Percentiles rank a stretch among this genome's conserved stretches.
Evolutionary conservation across 2,797 vertebrate species (phyloP).

Genomic region (Argyrosomus regius): DNA sequence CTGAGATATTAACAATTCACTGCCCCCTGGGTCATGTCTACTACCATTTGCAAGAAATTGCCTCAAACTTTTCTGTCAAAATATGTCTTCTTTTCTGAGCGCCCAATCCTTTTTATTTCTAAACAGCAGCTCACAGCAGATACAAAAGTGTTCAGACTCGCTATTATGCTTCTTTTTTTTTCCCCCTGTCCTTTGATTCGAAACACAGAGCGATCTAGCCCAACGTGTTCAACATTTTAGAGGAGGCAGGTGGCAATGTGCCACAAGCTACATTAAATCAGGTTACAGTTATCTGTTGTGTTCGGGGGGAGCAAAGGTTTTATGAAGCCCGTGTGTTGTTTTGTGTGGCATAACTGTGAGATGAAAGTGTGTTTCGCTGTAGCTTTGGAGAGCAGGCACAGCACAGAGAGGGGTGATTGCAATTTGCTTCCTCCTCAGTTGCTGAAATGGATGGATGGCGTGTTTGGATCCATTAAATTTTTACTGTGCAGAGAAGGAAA

Average conservation of each 20-base stretch:
- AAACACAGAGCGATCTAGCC: slow-evolving; percentile 16
- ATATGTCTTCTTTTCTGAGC: slow-evolving; percentile 16
- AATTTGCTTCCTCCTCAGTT: slow-evolving; percentile 61
- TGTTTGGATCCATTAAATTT: slow-evolving; percentile 72
- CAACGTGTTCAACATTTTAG: slow-evolving; percentile 27
- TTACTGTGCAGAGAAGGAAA: slow-evolving; percentile 57
- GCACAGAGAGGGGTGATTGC: slow-evolving; percentile 42
- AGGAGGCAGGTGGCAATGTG: slow-evolving; percentile 46
- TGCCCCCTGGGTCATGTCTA: slow-evolving; percentile 46
- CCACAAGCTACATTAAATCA: slow-evolving; percentile 60
- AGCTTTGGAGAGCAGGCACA: slow-evolving; percentile 32
- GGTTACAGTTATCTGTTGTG: slow-evolving; percentile 43
- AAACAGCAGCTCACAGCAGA: slow-evolving; percentile 24
- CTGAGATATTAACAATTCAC: slow-evolving; percentile 50
- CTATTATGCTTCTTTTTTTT: slow-evolving; percentile 23
- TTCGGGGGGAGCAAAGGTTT: slow-evolving; percentile 21
- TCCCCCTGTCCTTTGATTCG: slow-evolving; percentile 14
- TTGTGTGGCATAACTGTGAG: slow-evolving; percentile 17
- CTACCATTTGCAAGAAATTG: slow-evolving; percentile 43
- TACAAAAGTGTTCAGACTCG: slow-evolving; percentile 29
- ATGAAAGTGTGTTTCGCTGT: slow-evolving; percentile 54
- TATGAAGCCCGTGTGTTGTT: slow-evolving; percentile 46
- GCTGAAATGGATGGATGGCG: slow-evolving; percentile 64
- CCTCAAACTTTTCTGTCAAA: slow-evolving; percentile 51
- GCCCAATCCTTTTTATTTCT: neutral